phyloP scores from a whole-genome alignment of 1,140 invertebrate genomes.

The Camponotus floridanus region DNA sequence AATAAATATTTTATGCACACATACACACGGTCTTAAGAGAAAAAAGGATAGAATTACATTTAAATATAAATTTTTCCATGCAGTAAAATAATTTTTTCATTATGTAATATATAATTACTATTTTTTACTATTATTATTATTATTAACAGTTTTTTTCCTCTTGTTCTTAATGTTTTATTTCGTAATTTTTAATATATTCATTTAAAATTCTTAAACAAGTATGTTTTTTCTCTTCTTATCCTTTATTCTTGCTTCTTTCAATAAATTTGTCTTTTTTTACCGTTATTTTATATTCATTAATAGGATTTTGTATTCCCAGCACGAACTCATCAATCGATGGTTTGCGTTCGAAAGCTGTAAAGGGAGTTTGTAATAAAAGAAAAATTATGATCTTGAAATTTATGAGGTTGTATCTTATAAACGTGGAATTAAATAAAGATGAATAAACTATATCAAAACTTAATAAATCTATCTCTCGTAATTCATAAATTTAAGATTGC shows the following conservation, averaged over 20 bases:
- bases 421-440: neutral
- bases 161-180: slow-evolving; percentile 5
- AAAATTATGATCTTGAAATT: slow-evolving; percentile 40
- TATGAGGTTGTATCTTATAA: slow-evolving; percentile 29
- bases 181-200: neutral
- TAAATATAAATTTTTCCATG: no score
- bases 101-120: neutral
- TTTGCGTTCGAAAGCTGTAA: neutral
- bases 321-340: neutral
- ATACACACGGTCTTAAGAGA: no score
- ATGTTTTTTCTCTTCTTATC: neutral
- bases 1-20: no score
- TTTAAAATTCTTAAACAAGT: neutral
- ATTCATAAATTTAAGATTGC: no score
- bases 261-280: neutral
- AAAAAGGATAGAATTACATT: no score
- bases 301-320: neutral
- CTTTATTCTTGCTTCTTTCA: neutral
- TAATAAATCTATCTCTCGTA: no score
- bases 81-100: neutral
- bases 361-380: slow-evolving; percentile 21
- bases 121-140: neutral
- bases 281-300: slow-evolving; percentile 35
- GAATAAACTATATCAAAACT: no score
- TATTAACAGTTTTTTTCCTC: neutral